Evolutionary conservation across 1,140 invertebrate genomes (phyloP).

Genomic region (Drosophila rhopaloa): DNA sequence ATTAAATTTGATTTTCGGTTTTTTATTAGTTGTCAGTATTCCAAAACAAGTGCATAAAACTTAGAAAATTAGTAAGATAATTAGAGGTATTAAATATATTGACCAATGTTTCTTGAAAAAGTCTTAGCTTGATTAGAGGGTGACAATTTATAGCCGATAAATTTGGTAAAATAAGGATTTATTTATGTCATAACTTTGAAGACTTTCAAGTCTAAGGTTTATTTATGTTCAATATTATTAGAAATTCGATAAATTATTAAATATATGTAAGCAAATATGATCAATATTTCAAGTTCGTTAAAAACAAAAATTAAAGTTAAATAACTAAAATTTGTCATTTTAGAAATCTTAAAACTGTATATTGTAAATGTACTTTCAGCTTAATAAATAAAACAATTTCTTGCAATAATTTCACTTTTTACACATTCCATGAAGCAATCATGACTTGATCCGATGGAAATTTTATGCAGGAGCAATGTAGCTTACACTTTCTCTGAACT

Average conservation of each 20-base stretch:
- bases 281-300: too few relatives aligned
- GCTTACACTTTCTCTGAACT: slow-evolving; percentile 27
- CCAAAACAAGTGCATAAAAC: slow-evolving; percentile 46
- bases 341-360: too few relatives aligned
- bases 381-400: too few relatives aligned
- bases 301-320: too few relatives aligned
- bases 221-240: too few relatives aligned
- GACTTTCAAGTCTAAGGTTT: too few relatives aligned
- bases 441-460: background rate
- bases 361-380: too few relatives aligned
- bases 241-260: too few relatives aligned
- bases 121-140: slow-evolving; percentile 14
- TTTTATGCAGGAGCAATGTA: background rate
- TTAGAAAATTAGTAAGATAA: slow-evolving; percentile 31
- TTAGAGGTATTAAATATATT: slow-evolving; percentile 27
- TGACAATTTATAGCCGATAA: slow-evolving; percentile 14
- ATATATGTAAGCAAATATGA: too few relatives aligned
- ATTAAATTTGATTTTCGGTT: slow-evolving; percentile 39
- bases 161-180: background rate
- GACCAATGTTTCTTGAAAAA: slow-evolving; percentile 6
- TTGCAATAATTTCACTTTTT: too few relatives aligned
- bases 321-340: too few relatives aligned
- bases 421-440: too few relatives aligned
- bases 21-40: slow-evolving; percentile 43
- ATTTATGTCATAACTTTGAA: background rate